These are phyloP conservation scores for Drosophila algonquin DNA, from an alignment of 2,888 invertebrate genomes.

Conservation along the genomic window DNA sequence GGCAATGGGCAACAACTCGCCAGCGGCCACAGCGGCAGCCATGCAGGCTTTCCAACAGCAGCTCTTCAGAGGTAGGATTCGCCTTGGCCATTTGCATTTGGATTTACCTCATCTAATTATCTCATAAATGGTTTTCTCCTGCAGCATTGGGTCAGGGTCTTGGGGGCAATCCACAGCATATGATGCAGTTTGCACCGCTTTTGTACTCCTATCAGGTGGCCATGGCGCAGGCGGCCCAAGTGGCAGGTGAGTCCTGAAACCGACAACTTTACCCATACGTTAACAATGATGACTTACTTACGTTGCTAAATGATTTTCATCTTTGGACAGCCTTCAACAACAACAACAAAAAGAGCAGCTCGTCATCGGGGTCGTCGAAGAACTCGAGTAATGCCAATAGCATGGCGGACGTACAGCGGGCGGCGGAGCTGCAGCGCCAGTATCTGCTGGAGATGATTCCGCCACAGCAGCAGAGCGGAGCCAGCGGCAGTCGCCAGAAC, in stretches of 20 bases:
- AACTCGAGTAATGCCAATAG: slow-evolving; percentile 79
- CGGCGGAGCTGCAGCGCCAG: slow-evolving; percentile 95
- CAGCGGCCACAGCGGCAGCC: slow-evolving; percentile 87
- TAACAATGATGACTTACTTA: neutral
- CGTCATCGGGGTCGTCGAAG: slow-evolving; percentile 78
- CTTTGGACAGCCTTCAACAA: slow-evolving; percentile 70
- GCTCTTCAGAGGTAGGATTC: slow-evolving; percentile 88
- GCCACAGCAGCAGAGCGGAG: slow-evolving; percentile 83
- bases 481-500: slow-evolving; percentile 84
- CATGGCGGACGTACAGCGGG: slow-evolving; percentile 92
- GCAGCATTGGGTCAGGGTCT: slow-evolving; percentile 82
- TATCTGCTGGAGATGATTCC: slow-evolving; percentile 98
- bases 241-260: slow-evolving; percentile 74
- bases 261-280: neutral
- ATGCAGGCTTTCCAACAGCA: slow-evolving; percentile 94
- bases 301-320: neutral
- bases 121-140: slow-evolving; percentile 8
- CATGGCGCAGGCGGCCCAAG: slow-evolving; percentile 89
- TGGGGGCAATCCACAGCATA: slow-evolving; percentile 89
- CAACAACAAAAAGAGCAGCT: slow-evolving; percentile 80
- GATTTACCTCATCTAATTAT: neutral
- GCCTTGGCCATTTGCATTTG: neutral
- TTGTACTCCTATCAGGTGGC: slow-evolving; percentile 95
- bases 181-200: slow-evolving; percentile 94
- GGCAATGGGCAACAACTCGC: slow-evolving; percentile 79